Percentiles rank a stretch among this genome's conserved stretches.
Conservation (phyloP, 2,113 vertebrate genomes). For the Pagrus major region DNA sequence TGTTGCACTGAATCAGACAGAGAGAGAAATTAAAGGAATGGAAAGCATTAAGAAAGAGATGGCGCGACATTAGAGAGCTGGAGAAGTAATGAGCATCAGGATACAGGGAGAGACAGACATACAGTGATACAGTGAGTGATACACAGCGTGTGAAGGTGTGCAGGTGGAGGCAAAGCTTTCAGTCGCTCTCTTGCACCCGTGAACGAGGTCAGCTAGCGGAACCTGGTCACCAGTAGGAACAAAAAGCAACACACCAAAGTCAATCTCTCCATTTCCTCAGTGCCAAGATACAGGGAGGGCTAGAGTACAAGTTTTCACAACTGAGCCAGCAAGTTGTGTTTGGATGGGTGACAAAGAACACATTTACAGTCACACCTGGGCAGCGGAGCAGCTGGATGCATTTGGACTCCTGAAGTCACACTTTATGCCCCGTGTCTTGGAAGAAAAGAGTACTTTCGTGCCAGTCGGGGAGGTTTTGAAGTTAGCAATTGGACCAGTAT, state of each 20-base stretch:
- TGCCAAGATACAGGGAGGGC: constrained; percentile 21
- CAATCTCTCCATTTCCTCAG: constrained; percentile 9
- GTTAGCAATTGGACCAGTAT: background rate
- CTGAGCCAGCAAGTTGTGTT: constrained; percentile 25
- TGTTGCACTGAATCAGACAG: constrained; percentile 55
- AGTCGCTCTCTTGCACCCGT: constrained; percentile 27
- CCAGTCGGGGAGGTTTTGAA: background rate
- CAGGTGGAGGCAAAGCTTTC: constrained; percentile 10
- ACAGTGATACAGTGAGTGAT: too few species aligned
- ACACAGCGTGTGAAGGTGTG: background rate
- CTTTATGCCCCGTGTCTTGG: background rate
- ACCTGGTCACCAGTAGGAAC: constrained; percentile 25
- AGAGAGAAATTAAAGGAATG: constrained; percentile 11
- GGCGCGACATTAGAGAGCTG: background rate
- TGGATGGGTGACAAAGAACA: constrained; percentile 56
- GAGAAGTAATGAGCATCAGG: background rate
- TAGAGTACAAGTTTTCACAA: constrained; percentile 22
- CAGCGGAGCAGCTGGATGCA: constrained; percentile 37
- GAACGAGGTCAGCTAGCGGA: constrained; percentile 26
- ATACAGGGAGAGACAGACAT: background rate
- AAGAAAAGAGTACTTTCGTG: background rate
- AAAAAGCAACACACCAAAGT: constrained; percentile 23
- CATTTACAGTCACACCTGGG: constrained; percentile 51
- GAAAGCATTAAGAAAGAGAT: background rate
- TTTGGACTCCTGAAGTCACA: constrained; percentile 35